A percentile compares a stretch with the other conserved stretches of the same genome.
phyloP scores from a whole-genome alignment of 2,888 invertebrate species.

The Pheosia gnoma region DNA sequence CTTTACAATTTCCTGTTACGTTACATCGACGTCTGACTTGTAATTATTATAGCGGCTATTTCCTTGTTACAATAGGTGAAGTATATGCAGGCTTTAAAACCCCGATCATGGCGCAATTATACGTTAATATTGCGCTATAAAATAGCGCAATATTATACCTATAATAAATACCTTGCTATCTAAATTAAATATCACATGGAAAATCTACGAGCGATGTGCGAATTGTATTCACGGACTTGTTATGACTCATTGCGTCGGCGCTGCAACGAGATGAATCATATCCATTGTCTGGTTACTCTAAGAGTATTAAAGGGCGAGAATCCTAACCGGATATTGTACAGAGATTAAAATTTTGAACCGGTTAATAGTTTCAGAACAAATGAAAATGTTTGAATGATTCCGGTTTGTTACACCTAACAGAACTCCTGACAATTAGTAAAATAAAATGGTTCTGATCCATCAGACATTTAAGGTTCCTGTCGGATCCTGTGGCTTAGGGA shows the following conservation, averaged over 20 bases:
- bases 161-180: background rate
- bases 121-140: background rate
- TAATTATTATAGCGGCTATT: too few relatives aligned
- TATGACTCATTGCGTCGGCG: slow-evolving; percentile 4
- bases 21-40: too few relatives aligned
- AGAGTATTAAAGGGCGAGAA: background rate
- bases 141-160: too few relatives aligned
- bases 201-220: background rate
- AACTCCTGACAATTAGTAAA: too few relatives aligned
- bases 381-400: too few relatives aligned
- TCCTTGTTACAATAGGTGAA: background rate
- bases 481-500: too few relatives aligned
- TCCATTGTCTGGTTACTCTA: background rate
- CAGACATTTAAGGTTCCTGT: too few relatives aligned
- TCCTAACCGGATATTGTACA: background rate
- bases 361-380: too few relatives aligned
- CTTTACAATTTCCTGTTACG: too few relatives aligned
- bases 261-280: slow-evolving; percentile 3
- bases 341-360: background rate
- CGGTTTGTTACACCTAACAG: too few relatives aligned
- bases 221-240: slow-evolving; percentile 1
- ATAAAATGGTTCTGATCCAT: too few relatives aligned
- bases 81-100: background rate
- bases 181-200: slow-evolving; percentile 4
- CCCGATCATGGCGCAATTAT: background rate